These are phyloP conservation scores for human (Homo sapiens) DNA, from an alignment of 2,113 vertebrate genomes.

Conservation along the genomic window GRCh38 chr16:50966001-50966500, in stretches of 20 bases:
- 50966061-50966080: background rate
- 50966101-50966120: background rate
- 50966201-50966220: background rate
- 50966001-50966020: background rate
- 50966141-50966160: background rate
- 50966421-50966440: background rate
- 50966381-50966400: background rate
- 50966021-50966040: background rate
- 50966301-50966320: background rate
- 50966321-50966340: background rate
- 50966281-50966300: background rate
- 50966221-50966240: no score
- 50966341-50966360: background rate
- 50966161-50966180: no score
- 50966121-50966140: background rate
- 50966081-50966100: background rate
- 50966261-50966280: background rate
- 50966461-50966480: no score
- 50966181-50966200: no score
- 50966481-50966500: background rate
- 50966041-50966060: background rate
- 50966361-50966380: background rate
- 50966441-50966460: background rate
- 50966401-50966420: background rate
- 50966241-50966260: background rate